Percentiles rank a stretch among this genome's conserved stretches.
Evolutionary conservation across 2,797 vertebrate species (phyloP).

Genomic region (Schizopygopsis malacanthus): DNA sequence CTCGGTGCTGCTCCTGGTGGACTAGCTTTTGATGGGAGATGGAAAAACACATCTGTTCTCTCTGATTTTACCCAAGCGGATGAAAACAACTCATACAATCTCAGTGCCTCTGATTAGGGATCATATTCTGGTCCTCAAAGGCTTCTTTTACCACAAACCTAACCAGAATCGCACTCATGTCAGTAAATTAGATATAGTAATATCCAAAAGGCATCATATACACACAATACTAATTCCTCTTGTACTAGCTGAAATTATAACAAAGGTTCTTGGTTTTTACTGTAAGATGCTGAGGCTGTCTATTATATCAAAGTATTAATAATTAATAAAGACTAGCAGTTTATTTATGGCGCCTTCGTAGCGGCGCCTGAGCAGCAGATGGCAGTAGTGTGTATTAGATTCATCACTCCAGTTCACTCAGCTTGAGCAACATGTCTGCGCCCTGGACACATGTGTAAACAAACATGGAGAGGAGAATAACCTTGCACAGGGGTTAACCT

Average conservation of each 20-base stretch:
- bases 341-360: background rate
- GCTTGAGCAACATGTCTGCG: slow-evolving; percentile 72
- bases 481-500: slow-evolving; percentile 13
- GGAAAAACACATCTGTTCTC: slow-evolving; percentile 76
- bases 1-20: slow-evolving; percentile 74
- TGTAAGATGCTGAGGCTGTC: background rate
- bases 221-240: background rate
- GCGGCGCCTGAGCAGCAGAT: slow-evolving; percentile 58
- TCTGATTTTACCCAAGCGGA: slow-evolving; percentile 60
- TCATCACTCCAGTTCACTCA: slow-evolving; percentile 43
- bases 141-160: background rate
- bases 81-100: slow-evolving; percentile 66
- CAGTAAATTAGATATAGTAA: background rate
- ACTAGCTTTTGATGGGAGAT: slow-evolving; percentile 77
- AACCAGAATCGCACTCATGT: background rate
- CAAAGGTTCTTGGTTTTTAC: background rate
- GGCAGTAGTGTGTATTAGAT: slow-evolving; percentile 57
- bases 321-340: background rate
- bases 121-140: background rate
- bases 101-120: slow-evolving; percentile 2
- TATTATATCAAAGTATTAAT: background rate
- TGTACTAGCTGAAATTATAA: background rate
- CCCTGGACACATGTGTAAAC: slow-evolving; percentile 62
- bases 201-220: background rate
- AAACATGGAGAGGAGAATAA: slow-evolving; percentile 56